Evolutionary conservation across 2,113 vertebrate genomes (phyloP).

Genomic region (Malaclemys terrapin): DNA sequence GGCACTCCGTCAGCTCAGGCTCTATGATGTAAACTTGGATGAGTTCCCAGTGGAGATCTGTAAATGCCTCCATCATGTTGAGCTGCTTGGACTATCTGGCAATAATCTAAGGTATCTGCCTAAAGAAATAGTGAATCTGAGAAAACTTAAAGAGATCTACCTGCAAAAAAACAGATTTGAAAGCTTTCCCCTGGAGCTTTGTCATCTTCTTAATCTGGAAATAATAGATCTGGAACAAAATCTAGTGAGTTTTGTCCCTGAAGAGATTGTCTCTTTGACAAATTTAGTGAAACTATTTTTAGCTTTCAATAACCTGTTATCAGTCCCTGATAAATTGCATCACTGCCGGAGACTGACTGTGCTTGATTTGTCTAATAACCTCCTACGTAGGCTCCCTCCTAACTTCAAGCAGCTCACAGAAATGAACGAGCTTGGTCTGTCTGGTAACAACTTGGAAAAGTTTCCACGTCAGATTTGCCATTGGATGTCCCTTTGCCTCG

Average conservation of each 20-base stretch:
- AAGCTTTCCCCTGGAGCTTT: constrained; percentile 69
- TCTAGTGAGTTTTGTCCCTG: constrained; percentile 55
- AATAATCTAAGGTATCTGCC: constrained; percentile 69
- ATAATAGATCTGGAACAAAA: constrained; percentile 76
- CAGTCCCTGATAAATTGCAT: constrained; percentile 59
- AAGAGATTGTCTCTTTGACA: constrained; percentile 51
- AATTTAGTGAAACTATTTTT: constrained; percentile 72
- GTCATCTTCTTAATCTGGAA: constrained; percentile 66
- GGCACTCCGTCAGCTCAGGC: constrained; percentile 64
- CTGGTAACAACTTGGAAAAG: constrained; percentile 44
- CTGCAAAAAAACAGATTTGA: constrained; percentile 69
- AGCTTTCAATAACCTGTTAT: constrained; percentile 59
- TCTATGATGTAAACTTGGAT: constrained; percentile 46
- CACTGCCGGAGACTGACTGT: constrained; percentile 46
- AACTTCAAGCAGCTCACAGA: constrained; percentile 3
- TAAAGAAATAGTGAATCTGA: constrained; percentile 70
- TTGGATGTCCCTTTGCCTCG: constrained; percentile 5
- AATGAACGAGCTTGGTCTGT: constrained; percentile 46
- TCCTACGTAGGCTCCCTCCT: constrained; percentile 25
- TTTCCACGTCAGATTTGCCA: constrained; percentile 48
- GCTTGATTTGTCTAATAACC: constrained; percentile 64
- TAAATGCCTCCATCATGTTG: constrained; percentile 62
- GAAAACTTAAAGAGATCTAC: constrained; percentile 77
- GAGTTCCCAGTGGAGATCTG: constrained; percentile 68
- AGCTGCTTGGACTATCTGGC: constrained; percentile 73